phyloP scores from a whole-genome alignment of 2,797 vertebrate species.

The Glyptemys insculpta region DNA sequence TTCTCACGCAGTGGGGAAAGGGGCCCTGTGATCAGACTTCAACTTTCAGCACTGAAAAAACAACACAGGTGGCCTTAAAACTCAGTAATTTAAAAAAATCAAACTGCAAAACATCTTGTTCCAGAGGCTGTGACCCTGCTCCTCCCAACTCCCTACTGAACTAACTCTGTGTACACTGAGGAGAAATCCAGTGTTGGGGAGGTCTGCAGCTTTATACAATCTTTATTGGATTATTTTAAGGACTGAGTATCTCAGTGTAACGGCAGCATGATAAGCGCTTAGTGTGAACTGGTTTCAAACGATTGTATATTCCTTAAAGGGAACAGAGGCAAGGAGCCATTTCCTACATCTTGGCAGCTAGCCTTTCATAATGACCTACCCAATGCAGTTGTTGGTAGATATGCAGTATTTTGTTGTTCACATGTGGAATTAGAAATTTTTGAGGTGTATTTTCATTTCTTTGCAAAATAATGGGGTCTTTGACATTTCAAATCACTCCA shows the following conservation, averaged over 20 bases:
- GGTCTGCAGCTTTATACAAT: constrained; percentile 73
- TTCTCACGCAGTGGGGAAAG: constrained; percentile 80
- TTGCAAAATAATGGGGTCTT: constrained; percentile 88
- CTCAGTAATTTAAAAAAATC: constrained; percentile 75
- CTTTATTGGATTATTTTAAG: constrained; percentile 62
- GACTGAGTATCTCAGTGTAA: constrained; percentile 76
- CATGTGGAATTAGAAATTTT: constrained; percentile 89
- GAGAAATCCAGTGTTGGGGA: constrained; percentile 70
- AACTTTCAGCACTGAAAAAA: constrained; percentile 84
- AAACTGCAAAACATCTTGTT: constrained; percentile 78
- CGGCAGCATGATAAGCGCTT: constrained; percentile 81
- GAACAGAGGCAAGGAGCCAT: constrained; percentile 86
- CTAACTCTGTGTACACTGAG: constrained; percentile 80
- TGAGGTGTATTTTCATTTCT: constrained; percentile 89
- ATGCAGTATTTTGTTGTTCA: constrained; percentile 94
- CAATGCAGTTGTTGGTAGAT: constrained; percentile 89
- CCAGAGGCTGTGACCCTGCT: constrained; percentile 78
- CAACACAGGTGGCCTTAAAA: constrained; percentile 91
- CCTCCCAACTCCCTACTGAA: constrained; percentile 73
- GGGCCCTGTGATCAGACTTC: constrained; percentile 85
- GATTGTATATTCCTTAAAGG: constrained; percentile 82
- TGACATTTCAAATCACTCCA: constrained; percentile 88
- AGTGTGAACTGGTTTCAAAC: constrained; percentile 73
- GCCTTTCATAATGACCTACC: constrained; percentile 86
- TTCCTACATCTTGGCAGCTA: constrained; percentile 93